Base-by-base conservation (phyloP, 2,888 invertebrate genomes). In the Pseudococcus jackbeardsleyi region DNA sequence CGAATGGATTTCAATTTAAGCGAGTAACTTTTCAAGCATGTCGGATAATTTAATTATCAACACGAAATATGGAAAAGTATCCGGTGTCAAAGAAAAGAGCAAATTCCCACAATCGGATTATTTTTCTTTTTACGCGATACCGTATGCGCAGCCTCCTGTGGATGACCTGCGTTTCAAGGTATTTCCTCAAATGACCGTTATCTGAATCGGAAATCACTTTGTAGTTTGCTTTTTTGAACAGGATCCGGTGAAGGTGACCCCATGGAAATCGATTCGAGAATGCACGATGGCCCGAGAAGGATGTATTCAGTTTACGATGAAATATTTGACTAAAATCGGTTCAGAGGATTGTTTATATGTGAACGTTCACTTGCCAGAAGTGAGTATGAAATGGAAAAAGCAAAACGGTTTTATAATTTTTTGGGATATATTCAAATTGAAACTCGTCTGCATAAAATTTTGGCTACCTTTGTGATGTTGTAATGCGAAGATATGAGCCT, bases 331-430 rank as follows among this genome's bases (percentile, higher is more conserved):
- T 11, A n/a, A 33, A 33, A 59, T 85, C 33, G 85, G 85, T 17
- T 12, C 85, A 1, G 85, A 85, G 48, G 64, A 85, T 33, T 85
- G 85, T 33, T 22, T 85, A 17, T 64, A 85, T 17, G 9, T 85
- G 64, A 85, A 85, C 8, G 39, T 85, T n/a, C 85, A 85, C 19
- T 6, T 85, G 39, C 85, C 85, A 15, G 39, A 85, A n/a, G 85
- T 85, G 26, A 33, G 26, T 33, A 33, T 33, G 26, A 33, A 33
- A 33, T 33, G 26, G 26, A 3, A 3, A 33, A 33, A 33, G 3
- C 26, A 33, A 33, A 33, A 33, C 1, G 26, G 3, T 33, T 33
- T 33, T 33, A 33, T 33, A 33, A 33, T 33, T 33, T 33, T 33
- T 33, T 33, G 26, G 26, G 26, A 3, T 33, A 33, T 3, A n/a